These are phyloP conservation scores for Brienomyrus longianalis DNA, from an alignment of 2,113 vertebrate species.

Conservation along the genomic window DNA sequence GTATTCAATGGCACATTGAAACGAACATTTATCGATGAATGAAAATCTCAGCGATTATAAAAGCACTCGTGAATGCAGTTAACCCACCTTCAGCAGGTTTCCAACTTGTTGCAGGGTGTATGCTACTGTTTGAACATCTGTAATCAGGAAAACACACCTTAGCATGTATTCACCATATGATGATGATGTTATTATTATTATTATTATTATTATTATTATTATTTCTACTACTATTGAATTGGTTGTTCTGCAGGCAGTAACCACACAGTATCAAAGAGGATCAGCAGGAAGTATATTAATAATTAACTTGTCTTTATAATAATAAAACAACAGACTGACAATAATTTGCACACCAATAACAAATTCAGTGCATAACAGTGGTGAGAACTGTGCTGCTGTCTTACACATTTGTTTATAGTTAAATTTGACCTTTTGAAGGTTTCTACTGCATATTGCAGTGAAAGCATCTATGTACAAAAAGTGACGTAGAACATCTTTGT, in stretches of 20 bases:
- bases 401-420: background rate
- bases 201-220: background rate
- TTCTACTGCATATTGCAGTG: background rate
- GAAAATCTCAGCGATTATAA: background rate
- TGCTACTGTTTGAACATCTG: background rate
- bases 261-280: background rate
- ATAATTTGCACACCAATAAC: background rate
- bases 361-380: background rate
- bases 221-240: background rate
- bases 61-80: background rate
- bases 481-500: background rate
- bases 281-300: background rate
- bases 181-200: background rate
- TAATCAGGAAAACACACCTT: background rate
- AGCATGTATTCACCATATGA: background rate
- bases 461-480: background rate
- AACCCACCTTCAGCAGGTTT: constrained; percentile 47
- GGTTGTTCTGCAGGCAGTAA: background rate
- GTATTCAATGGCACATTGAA: background rate
- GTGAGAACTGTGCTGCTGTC: background rate
- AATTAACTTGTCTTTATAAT: background rate
- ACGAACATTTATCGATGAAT: background rate
- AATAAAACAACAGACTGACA: background rate
- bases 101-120: constrained; percentile 52
- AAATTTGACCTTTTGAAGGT: background rate